A percentile compares a stretch with the other conserved stretches of the same genome.
Conservation (phyloP, 2,113 vertebrate species). For the Morone chrysops region DNA sequence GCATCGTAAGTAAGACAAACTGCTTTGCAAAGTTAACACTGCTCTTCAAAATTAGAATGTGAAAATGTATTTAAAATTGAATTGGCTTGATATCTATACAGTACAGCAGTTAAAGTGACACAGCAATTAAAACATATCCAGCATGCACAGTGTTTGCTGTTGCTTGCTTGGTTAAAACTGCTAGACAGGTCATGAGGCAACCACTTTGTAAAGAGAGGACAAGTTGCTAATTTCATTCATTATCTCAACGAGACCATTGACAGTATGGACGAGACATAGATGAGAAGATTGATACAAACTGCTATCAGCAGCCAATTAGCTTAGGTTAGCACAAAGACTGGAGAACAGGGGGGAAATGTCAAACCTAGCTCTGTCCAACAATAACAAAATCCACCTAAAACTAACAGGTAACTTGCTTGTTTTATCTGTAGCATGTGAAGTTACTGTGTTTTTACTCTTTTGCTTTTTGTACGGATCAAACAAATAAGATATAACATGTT, state of each 20-base stretch:
- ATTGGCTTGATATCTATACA: not conserved
- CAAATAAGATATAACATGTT: not conserved
- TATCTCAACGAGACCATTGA: no score
- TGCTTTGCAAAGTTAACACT: not conserved
- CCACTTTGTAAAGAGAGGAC: not conserved
- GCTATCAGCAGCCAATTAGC: not conserved
- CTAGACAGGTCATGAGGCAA: not conserved
- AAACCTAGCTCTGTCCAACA: not conserved
- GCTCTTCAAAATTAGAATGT: no score
- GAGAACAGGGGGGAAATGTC: not conserved
- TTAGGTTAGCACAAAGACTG: not conserved
- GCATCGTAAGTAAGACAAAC: slow-evolving; percentile 7
- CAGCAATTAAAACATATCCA: not conserved
- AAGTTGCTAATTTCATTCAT: no score
- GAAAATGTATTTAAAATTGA: not conserved
- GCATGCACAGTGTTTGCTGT: not conserved
- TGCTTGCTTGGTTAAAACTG: not conserved
- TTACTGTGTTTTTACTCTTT: not conserved
- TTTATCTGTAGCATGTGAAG: not conserved
- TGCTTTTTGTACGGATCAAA: not conserved
- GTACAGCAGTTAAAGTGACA: not conserved
- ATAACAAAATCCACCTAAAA: not conserved
- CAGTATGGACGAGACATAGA: not conserved
- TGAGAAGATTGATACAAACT: not conserved
- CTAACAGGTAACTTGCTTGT: not conserved